Conservation (phyloP, 2,797 vertebrate species). For the Sphenodon punctatus region DNA sequence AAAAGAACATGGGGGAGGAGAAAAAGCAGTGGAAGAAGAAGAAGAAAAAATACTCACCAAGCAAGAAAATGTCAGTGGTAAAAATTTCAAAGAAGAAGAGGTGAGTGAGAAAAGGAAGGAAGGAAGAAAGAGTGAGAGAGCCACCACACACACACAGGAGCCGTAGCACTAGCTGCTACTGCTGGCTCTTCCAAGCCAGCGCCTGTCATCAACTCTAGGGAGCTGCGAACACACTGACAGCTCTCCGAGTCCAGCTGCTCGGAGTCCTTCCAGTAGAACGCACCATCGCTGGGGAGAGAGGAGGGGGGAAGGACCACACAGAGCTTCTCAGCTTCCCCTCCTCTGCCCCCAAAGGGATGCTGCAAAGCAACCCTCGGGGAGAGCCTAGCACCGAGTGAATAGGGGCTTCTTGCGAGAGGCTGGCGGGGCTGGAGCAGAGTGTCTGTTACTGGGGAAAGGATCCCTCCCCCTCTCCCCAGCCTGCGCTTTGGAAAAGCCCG, state of each 20-base stretch:
- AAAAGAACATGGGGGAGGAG: background rate
- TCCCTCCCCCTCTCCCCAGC: background rate
- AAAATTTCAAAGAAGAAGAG: slow-evolving; percentile 64
- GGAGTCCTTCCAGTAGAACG: slow-evolving; percentile 60
- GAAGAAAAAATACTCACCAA: slow-evolving; percentile 40
- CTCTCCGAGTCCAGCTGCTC: slow-evolving; percentile 32
- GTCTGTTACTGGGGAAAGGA: background rate
- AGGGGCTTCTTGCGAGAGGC: no score
- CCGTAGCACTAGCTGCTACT: background rate
- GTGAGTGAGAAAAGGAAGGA: background rate
- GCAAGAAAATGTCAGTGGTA: slow-evolving; percentile 17
- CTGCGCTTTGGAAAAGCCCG: slow-evolving; percentile 51
- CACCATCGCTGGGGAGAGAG: slow-evolving; percentile 53
- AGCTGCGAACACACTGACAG: slow-evolving; percentile 63
- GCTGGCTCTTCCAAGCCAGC: background rate
- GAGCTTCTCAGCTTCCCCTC: background rate
- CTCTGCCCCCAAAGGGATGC: no score
- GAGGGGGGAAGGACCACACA: background rate
- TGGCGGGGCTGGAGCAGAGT: background rate
- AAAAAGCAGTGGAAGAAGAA: background rate
- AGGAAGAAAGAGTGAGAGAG: slow-evolving; percentile 14
- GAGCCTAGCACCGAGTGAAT: no score
- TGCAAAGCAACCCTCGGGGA: rapidly evolving
- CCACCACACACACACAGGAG: background rate
- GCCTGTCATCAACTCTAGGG: slow-evolving; percentile 14